Conservation (phyloP, 2,113 vertebrate species). For the Canis aureus region DNA sequence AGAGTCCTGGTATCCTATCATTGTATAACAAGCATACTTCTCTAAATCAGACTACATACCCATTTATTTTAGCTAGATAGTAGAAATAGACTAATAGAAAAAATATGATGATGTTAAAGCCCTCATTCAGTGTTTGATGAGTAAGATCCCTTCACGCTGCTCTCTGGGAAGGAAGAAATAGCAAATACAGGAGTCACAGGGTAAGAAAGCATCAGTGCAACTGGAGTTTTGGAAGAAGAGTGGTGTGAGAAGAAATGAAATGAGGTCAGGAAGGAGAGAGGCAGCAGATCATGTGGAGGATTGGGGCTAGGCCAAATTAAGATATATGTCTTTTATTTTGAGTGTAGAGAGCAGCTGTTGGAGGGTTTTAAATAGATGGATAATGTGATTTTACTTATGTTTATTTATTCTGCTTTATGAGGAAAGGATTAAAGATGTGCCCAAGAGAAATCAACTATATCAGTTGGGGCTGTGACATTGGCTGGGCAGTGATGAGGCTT, state of each 20-base stretch:
- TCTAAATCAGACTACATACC: neutral
- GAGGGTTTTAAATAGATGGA: neutral
- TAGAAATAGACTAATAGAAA: neutral
- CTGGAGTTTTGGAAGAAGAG: neutral
- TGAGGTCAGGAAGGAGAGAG: neutral
- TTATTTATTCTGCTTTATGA: neutral
- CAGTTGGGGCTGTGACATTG: neutral
- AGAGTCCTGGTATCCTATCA: neutral
- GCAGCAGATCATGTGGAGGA: neutral
- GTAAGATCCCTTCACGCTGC: neutral
- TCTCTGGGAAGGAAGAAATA: neutral
- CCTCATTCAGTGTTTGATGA: neutral
- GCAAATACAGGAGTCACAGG: neutral
- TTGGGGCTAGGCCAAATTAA: neutral
- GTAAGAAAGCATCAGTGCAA: neutral
- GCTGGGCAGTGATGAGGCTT: neutral
- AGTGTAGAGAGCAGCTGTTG: neutral
- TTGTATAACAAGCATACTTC: neutral
- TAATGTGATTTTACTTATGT: neutral
- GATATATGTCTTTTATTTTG: neutral
- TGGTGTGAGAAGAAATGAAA: neutral
- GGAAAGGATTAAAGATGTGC: neutral
- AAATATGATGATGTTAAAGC: neutral
- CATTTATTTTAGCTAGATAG: neutral
- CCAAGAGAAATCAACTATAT: neutral